phyloP scores from a whole-genome alignment of 2,797 vertebrate genomes.

The Rhinogobio ventralis region DNA sequence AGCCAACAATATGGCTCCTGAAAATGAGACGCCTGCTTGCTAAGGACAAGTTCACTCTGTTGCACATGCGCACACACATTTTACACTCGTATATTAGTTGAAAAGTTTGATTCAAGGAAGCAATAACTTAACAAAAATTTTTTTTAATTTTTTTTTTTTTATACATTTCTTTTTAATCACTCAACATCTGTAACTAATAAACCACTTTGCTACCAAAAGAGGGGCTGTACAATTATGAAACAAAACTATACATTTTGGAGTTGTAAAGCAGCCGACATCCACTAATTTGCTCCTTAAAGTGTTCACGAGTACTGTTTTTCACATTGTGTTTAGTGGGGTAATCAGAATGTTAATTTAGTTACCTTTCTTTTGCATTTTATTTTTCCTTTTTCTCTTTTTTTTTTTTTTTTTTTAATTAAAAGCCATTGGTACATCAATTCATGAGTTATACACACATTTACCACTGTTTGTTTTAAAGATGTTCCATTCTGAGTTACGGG shows the following conservation, averaged over 20 bases:
- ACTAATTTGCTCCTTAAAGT: slow-evolving; percentile 29
- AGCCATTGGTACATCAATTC: slow-evolving; percentile 39
- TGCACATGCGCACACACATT: slow-evolving; percentile 43
- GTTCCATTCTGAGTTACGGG: slow-evolving; percentile 28
- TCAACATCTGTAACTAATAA: slow-evolving; percentile 71
- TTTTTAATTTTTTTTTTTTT: slow-evolving; percentile 68
- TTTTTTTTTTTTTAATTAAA: slow-evolving; percentile 29
- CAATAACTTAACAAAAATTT: slow-evolving; percentile 86
- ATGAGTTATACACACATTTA: slow-evolving; percentile 23
- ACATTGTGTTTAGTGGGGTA: slow-evolving; percentile 40
- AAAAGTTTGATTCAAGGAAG: slow-evolving; percentile 79
- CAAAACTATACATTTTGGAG: slow-evolving; percentile 69
- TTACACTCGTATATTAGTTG: slow-evolving; percentile 6
- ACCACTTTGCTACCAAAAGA: slow-evolving; percentile 58
- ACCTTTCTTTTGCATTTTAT: not conserved
- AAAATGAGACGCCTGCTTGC: slow-evolving; percentile 62
- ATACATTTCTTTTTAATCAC: slow-evolving; percentile 76
- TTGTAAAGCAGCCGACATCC: slow-evolving; percentile 38
- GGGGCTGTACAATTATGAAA: slow-evolving; percentile 67
- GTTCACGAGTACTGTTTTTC: slow-evolving; percentile 47
- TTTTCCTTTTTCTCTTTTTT: not conserved
- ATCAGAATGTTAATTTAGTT: slow-evolving; percentile 11
- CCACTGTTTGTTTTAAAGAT: slow-evolving; percentile 44
- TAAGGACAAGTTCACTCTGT: slow-evolving; percentile 64
- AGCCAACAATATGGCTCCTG: slow-evolving; percentile 71